phyloP scores from a whole-genome alignment of 2,888 invertebrate genomes.

The Phaonia tiefii region DNA sequence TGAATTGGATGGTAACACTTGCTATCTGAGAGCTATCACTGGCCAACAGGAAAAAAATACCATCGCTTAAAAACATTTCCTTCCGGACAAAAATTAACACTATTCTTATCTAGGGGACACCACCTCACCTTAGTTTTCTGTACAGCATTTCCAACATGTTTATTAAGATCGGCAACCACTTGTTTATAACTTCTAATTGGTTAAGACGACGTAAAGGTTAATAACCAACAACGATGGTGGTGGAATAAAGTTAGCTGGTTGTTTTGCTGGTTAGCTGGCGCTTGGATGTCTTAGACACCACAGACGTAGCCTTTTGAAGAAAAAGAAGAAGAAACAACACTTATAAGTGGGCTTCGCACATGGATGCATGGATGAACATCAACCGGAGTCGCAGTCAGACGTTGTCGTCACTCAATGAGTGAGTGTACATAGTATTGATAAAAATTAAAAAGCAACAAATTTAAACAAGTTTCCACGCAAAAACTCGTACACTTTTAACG shows the following conservation, averaged over 20 bases:
- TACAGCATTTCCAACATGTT: conserved; percentile 43
- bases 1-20: too few relatives aligned
- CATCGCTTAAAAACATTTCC: too few relatives aligned
- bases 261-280: conserved; percentile 39
- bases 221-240: conserved; percentile 46
- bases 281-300: conserved; percentile 27
- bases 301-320: conserved; percentile 10
- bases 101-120: neutral
- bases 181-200: conserved; percentile 49
- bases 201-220: conserved; percentile 52
- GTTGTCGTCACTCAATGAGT: neutral
- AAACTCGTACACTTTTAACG: conserved; percentile 4
- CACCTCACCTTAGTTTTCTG: conserved; percentile 55
- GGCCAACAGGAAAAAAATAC: too few relatives aligned
- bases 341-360: conserved; percentile 56
- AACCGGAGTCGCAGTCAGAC: conserved; percentile 4
- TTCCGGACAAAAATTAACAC: neutral
- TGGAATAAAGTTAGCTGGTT: neutral
- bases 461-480: conserved; percentile 32
- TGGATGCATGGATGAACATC: conserved; percentile 54
- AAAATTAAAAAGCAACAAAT: neutral
- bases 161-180: conserved; percentile 20
- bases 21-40: too few relatives aligned
- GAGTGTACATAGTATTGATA: neutral
- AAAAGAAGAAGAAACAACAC: too few relatives aligned